A percentile compares a stretch with the other conserved stretches of the same genome.
These are phyloP conservation scores for Rotaria sp. DNA, from an alignment of 2,888 invertebrate species.

Conservation along the genomic window DNA sequence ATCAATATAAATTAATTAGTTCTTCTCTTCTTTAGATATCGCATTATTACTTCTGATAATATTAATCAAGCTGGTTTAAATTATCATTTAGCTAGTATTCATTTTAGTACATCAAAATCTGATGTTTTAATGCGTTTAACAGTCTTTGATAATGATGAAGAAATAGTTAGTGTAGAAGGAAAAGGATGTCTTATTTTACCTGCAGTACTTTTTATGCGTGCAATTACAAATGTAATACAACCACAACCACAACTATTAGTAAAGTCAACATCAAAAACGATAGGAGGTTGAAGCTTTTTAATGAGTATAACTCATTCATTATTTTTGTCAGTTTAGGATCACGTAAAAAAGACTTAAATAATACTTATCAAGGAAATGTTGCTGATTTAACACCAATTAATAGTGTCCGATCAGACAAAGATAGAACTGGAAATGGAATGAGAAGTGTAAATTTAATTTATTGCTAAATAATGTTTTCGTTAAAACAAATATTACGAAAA, in stretches of 20 bases:
- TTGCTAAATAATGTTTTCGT: too few species aligned
- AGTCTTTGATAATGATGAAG: constrained; percentile 50
- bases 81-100: constrained; percentile 51
- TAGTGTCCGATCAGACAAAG: not conserved
- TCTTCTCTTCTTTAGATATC: not conserved
- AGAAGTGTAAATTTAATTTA: not conserved
- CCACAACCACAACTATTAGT: not conserved
- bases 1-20: too few species aligned
- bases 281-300: not conserved
- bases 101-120: constrained; percentile 51
- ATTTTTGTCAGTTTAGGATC: not conserved
- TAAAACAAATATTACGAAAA: too few species aligned
- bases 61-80: not conserved
- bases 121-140: constrained; percentile 52
- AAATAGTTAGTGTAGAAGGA: constrained; percentile 48
- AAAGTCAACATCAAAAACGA: constrained; percentile 27
- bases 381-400: not conserved
- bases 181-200: constrained; percentile 53
- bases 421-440: not conserved
- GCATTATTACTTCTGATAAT: constrained; percentile 32
- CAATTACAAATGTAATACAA: not conserved
- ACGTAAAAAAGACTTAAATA: not conserved
- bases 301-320: not conserved
- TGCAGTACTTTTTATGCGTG: constrained; percentile 48
- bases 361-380: not conserved